phyloP scores from a whole-genome alignment of 2,888 invertebrate genomes.

The Chrysina gloriosa region DNA sequence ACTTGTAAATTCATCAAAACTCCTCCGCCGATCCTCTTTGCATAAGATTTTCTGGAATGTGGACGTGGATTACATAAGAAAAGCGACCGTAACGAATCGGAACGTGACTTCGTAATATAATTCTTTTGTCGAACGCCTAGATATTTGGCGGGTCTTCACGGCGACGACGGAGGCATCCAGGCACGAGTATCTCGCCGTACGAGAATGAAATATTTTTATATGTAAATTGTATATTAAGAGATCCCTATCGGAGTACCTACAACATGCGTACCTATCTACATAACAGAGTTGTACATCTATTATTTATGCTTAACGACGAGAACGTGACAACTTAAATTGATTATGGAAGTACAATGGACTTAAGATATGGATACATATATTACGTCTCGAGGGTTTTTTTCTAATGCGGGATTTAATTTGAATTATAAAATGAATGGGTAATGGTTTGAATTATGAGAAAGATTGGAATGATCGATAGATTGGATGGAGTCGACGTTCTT shows the following conservation, averaged over 20 bases:
- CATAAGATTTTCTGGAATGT: conserved; percentile 36
- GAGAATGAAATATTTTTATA: conserved; percentile 32
- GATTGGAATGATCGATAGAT: too few relatives aligned
- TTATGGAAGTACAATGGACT: neutral
- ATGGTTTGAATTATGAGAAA: too few relatives aligned
- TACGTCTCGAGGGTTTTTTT: neutral
- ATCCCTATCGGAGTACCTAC: conserved; percentile 29
- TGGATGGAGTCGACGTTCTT: too few relatives aligned
- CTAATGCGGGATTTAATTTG: conserved; percentile 2
- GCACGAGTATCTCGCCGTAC: neutral
- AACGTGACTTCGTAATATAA: conserved; percentile 28
- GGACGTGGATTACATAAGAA: conserved; percentile 36
- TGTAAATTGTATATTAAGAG: conserved; percentile 34
- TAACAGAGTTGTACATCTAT: conserved; percentile 12
- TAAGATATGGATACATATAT: neutral
- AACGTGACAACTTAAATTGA: conserved; percentile 31
- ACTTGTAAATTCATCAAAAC: conserved; percentile 35
- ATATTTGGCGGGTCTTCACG: conserved; percentile 9
- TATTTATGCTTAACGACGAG: conserved; percentile 19
- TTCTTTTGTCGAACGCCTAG: conserved; percentile 21
- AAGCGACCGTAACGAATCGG: conserved; percentile 18
- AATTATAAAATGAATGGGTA: neutral
- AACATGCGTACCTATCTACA: neutral
- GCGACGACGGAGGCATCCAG: neutral
- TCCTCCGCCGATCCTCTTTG: conserved; percentile 34